A percentile compares a stretch with the other conserved stretches of the same genome.
phyloP scores from a whole-genome alignment of 2,888 invertebrate genomes.

The Epirrita christyi region DNA sequence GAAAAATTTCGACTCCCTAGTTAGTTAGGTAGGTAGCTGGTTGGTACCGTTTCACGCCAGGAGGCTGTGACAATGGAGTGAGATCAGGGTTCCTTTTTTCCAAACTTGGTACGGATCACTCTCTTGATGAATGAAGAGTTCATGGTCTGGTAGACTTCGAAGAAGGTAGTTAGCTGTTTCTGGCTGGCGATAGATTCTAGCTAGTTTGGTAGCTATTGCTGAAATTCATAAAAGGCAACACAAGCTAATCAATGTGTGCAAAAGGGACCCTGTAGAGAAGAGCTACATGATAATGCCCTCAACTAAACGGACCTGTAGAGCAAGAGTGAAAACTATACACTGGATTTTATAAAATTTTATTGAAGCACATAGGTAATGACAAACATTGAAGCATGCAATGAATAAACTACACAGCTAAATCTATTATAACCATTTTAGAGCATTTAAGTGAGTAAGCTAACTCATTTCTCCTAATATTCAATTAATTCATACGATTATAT shows the following conservation, averaged over 20 bases:
- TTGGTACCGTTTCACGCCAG: too few relatives aligned
- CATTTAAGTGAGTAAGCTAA: constrained; percentile 14
- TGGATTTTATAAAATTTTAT: constrained; percentile 69
- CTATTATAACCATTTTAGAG: constrained; percentile 16
- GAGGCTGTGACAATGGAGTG: too few relatives aligned
- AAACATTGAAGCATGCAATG: constrained; percentile 74
- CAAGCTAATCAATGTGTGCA: constrained; percentile 78
- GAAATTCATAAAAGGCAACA: constrained; percentile 67
- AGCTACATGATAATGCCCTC: constrained; percentile 12
- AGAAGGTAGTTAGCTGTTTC: background rate
- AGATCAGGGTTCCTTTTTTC: too few relatives aligned
- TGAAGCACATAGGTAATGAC: constrained; percentile 80
- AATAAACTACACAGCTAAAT: constrained; percentile 62
- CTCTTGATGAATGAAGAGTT: background rate
- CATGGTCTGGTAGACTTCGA: background rate
- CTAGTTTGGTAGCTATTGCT: constrained; percentile 44
- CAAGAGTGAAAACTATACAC: constrained; percentile 49
- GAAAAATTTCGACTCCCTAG: too few relatives aligned
- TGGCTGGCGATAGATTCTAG: constrained; percentile 2
- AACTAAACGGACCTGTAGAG: constrained; percentile 35
- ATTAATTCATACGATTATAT: constrained; percentile 18
- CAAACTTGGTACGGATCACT: too few relatives aligned
- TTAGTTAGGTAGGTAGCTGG: too few relatives aligned
- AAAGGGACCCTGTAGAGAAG: constrained; percentile 55
- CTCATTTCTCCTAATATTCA: constrained; percentile 23